Conservation (phyloP, 1,140 invertebrate species). For the Drosophila repletoides region DNA sequence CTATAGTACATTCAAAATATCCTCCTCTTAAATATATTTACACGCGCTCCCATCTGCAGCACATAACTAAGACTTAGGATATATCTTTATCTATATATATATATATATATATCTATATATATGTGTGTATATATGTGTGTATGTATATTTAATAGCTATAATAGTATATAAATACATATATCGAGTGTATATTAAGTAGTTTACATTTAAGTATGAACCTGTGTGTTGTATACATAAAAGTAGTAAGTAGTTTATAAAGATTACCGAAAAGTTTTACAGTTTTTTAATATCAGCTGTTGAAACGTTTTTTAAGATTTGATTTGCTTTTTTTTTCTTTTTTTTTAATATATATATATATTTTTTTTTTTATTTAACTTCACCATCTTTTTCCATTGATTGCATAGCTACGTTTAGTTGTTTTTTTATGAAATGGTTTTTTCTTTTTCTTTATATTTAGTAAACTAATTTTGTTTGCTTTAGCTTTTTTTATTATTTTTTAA, state of each 20-base stretch:
- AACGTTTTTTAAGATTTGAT: conserved; percentile 30
- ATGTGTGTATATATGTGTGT: too few relatives aligned
- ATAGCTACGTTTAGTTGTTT: conserved; percentile 65
- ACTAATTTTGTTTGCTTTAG: conserved; percentile 1
- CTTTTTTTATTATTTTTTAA: conserved; percentile 2
- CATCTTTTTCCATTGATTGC: conserved; percentile 80
- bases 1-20: conserved; percentile 29
- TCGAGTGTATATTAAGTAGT: conserved; percentile 26
- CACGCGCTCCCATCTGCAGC: conserved; percentile 34
- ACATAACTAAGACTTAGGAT: conserved; percentile 18
- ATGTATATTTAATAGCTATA: not conserved
- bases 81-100: not conserved
- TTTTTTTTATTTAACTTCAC: conserved; percentile 51
- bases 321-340: conserved; percentile 18
- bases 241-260: conserved; percentile 25
- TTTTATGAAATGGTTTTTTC: too few relatives aligned
- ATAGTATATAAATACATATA: conserved; percentile 13
- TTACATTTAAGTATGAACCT: conserved; percentile 3
- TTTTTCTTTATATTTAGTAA: not conserved
- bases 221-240: conserved; percentile 9
- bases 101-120: conserved; percentile 2
- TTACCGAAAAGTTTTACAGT: conserved; percentile 29
- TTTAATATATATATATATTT: not conserved
- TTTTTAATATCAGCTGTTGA: conserved; percentile 38
- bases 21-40: conserved; percentile 30